A percentile compares a stretch with the other conserved stretches of the same genome.
phyloP scores from a whole-genome alignment of 2,888 invertebrate genomes.

The Priapulus caudatus region DNA sequence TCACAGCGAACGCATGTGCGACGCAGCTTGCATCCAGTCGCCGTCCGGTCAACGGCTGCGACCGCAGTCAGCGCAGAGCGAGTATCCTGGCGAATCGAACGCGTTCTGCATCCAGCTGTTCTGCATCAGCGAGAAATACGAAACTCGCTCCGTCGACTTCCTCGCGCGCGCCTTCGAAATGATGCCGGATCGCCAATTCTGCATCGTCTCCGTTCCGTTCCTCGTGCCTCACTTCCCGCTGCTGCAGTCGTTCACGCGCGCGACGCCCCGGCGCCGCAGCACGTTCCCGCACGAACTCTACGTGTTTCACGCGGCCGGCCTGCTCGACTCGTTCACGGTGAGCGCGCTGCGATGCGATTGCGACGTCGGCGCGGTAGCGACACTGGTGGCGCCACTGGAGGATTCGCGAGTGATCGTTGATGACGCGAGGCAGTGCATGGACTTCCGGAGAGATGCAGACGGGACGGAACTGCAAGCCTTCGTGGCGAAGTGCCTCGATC shows the following conservation, averaged over 20 bases:
- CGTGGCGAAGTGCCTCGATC: conserved; percentile 33
- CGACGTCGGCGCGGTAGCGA: conserved; percentile 7
- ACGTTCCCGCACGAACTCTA: conserved; percentile 38
- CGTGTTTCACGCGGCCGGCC: conserved; percentile 36
- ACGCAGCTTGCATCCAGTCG: no score
- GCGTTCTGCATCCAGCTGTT: conserved; percentile 39
- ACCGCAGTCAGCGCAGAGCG: no score
- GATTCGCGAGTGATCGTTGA: conserved; percentile 7
- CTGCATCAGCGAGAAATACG: conserved; percentile 38
- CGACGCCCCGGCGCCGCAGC: conserved; percentile 35
- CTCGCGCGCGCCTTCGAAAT: conserved; percentile 34
- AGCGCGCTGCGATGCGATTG: conserved; percentile 5
- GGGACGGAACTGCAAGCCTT: conserved; percentile 36
- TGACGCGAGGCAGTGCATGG: conserved; percentile 10
- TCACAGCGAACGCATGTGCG: no score
- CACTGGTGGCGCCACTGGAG: conserved; percentile 9
- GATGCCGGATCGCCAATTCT: conserved; percentile 34
- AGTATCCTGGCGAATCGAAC: conserved; percentile 32
- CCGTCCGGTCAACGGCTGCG: no score
- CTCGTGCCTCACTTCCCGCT: conserved; percentile 40
- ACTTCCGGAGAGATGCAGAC: conserved; percentile 20
- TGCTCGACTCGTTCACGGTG: conserved; percentile 21
- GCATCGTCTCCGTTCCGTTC: conserved; percentile 37
- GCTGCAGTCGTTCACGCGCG: conserved; percentile 37
- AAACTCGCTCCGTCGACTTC: conserved; percentile 39